Evolutionary conservation across 1,140 invertebrate genomes (phyloP).

Genomic region (Subanguina moxae): DNA sequence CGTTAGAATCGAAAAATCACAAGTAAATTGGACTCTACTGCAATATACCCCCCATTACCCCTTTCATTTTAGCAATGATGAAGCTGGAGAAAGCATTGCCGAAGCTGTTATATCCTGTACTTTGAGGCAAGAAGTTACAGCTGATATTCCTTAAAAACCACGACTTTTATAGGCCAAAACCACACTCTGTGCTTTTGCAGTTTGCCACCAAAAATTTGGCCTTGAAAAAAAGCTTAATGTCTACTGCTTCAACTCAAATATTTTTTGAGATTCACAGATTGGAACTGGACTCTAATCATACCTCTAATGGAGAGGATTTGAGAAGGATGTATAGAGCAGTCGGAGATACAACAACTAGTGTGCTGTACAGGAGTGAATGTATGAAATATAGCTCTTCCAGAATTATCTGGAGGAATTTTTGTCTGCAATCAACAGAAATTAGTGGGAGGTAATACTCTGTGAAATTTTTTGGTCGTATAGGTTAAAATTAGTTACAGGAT

Average conservation of each 20-base stretch:
- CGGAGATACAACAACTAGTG: neutral
- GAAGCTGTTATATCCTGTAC: constrained; percentile 46
- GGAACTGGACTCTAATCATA: neutral
- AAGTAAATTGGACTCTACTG: no score
- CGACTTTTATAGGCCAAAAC: constrained; percentile 20
- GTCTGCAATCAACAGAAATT: constrained; percentile 45
- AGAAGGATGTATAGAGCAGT: no score
- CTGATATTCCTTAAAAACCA: no score
- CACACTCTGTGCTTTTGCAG: constrained; percentile 50
- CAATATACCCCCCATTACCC: no score
- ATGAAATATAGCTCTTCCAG: constrained; percentile 36
- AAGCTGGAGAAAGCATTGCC: constrained; percentile 39
- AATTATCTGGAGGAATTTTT: constrained; percentile 43
- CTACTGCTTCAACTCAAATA: constrained; percentile 21
- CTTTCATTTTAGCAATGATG: constrained; percentile 44
- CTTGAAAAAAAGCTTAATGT: constrained; percentile 27
- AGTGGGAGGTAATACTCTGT: constrained; percentile 14
- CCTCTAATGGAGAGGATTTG: no score
- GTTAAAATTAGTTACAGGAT: constrained; percentile 19
- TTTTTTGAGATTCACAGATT: constrained; percentile 48
- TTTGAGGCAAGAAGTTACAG: constrained; percentile 3
- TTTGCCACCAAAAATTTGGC: constrained; percentile 45
- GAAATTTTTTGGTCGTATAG: constrained; percentile 18
- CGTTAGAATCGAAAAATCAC: no score
- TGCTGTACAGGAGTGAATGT: constrained; percentile 48